Conservation (phyloP, 2,797 vertebrate species). For the Crenuchus spilurus region DNA sequence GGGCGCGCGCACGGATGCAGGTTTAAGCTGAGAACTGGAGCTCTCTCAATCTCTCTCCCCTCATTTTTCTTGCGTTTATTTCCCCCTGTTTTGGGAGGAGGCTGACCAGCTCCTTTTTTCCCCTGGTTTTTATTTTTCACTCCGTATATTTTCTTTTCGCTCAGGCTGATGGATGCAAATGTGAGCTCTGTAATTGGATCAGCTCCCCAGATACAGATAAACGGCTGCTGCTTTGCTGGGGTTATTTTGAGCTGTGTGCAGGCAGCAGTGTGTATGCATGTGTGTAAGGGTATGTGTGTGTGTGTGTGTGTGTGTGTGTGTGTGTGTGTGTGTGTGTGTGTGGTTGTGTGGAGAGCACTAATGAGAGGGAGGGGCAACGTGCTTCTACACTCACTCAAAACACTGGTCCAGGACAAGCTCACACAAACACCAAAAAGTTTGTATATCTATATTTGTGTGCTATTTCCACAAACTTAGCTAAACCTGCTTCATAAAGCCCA, state of each 20-base stretch:
- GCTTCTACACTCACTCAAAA: slow-evolving; percentile 57
- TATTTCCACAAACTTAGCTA: neutral
- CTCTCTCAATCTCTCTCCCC: neutral
- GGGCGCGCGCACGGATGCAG: no score
- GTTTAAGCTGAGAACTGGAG: no score
- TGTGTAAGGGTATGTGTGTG: slow-evolving; percentile 4
- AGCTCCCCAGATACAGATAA: slow-evolving; percentile 95
- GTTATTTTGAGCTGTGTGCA: slow-evolving; percentile 86
- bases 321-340: slow-evolving; percentile 65
- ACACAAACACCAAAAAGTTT: slow-evolving; percentile 15
- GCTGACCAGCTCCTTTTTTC: slow-evolving; percentile 13
- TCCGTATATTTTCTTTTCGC: slow-evolving; percentile 46
- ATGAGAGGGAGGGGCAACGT: slow-evolving; percentile 76
- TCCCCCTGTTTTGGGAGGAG: neutral
- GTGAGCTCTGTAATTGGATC: slow-evolving; percentile 96
- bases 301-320: slow-evolving; percentile 59
- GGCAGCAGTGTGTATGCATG: slow-evolving; percentile 65
- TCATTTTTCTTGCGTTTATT: slow-evolving; percentile 1
- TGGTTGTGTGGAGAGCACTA: slow-evolving; percentile 82
- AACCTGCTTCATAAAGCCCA: no score
- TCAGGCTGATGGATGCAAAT: slow-evolving; percentile 90
- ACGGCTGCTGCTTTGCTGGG: slow-evolving; percentile 81
- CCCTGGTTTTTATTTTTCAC: slow-evolving; percentile 56
- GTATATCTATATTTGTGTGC: neutral
- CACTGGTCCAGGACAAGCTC: slow-evolving; percentile 36